phyloP scores from a whole-genome alignment of 1,140 invertebrate species.

The Drosophila parvula region DNA sequence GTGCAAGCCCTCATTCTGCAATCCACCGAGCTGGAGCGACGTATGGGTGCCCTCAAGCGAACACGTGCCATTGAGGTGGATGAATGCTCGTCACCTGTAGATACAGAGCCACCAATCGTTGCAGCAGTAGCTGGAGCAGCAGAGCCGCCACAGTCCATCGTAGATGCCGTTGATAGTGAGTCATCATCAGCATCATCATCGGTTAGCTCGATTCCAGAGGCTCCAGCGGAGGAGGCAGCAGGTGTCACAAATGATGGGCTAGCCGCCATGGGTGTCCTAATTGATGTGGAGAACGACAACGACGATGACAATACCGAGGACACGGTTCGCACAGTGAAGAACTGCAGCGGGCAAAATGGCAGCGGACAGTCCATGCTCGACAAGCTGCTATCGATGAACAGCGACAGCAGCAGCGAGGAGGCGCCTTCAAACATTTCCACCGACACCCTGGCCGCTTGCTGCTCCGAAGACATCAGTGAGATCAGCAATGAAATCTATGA shows the following conservation, averaged over 20 bases:
- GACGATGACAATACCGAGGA: slow-evolving; percentile 82
- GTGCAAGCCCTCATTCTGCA: slow-evolving; percentile 90
- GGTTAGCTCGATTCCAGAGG: slow-evolving; percentile 1
- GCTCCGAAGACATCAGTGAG: slow-evolving; percentile 78
- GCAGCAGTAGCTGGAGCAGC: not conserved
- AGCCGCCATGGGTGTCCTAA: slow-evolving; percentile 40
- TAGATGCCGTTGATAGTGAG: slow-evolving; percentile 19
- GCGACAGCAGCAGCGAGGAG: slow-evolving; percentile 79
- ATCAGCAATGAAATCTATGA: slow-evolving; percentile 74
- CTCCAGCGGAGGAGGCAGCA: slow-evolving; percentile 2
- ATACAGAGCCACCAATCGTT: slow-evolving; percentile 15
- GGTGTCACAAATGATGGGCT: slow-evolving; percentile 12
- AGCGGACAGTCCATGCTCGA: slow-evolving; percentile 80
- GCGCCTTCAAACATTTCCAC: slow-evolving; percentile 77
- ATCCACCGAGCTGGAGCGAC: slow-evolving; percentile 83
- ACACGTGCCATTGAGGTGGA: slow-evolving; percentile 76
- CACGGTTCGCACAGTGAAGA: slow-evolving; percentile 71
- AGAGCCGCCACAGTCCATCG: not conserved
- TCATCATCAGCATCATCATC: not conserved
- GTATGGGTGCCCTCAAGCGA: slow-evolving; percentile 67
- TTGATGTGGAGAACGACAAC: slow-evolving; percentile 68
- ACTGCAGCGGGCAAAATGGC: slow-evolving; percentile 47
- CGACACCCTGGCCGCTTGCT: slow-evolving; percentile 76
- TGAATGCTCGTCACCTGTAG: slow-evolving; percentile 65
- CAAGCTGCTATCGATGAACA: slow-evolving; percentile 81